Base-by-base conservation (phyloP, 2,888 invertebrate species). In the Erynnis tages region DNA sequence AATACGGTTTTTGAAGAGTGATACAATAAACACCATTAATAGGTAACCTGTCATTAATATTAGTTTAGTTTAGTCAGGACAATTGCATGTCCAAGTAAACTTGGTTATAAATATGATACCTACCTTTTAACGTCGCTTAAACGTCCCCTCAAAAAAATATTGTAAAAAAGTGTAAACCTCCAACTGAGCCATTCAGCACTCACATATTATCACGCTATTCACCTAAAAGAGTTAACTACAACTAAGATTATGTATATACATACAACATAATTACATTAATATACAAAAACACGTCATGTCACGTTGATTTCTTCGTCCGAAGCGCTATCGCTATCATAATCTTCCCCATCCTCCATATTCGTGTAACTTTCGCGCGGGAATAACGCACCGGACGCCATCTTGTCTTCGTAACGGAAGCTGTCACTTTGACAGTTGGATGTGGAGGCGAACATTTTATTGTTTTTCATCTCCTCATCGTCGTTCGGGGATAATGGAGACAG, bases 271-370 rank as follows among this genome's bases (percentile, higher is more conserved):
- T 38, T 54, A 25, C 11, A 44, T 48, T 50, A 47, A 55, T 52
- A 29, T 44, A 59, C 62, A 62, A 62, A 83, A 83, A 77, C 84
- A 84, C 71, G 94, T 96, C 95, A 96, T 91, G 96, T 96, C 78
- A 96, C 96, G 76, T 95, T 95, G 62, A 96, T 96, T 77, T 96
- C 96, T 69, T 95, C 96, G 68, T 95, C 94, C 54, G 93, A 93
- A 54, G 94, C 95, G 64, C 92, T 92, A 35, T 92, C 92, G 56
- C 87, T 90, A 21, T 90, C 90, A 54, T 74, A 90, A 1, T 87
- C 87, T 0, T 85, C 89, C 0, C 72, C 87, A 6, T 88, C 89
- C 5, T 87, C 88, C 63, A 80, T 78, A 41, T 79, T 77, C 4
- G 75, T 67, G 61, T 75, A 82, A 7, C 58, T 64, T 48, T 85